Evolutionary conservation across 2,888 invertebrate genomes (phyloP).

Genomic region (Aethes cnicana): DNA sequence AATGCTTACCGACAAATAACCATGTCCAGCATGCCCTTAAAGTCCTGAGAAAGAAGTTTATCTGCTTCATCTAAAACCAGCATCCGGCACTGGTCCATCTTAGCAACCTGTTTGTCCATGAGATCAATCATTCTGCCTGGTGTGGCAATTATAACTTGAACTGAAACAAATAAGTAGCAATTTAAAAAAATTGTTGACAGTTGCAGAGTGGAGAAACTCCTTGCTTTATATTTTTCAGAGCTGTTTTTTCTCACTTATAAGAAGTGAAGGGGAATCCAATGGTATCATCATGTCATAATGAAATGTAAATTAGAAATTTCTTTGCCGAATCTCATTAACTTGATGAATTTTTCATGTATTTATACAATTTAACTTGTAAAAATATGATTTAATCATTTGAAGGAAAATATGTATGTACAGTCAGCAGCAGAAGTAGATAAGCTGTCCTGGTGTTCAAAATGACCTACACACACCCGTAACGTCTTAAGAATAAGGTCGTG

Average conservation of each 20-base stretch:
- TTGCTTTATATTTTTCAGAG: slow-evolving; percentile 13
- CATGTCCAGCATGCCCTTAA: slow-evolving; percentile 99
- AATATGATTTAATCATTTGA: too few species aligned
- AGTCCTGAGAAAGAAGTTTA: slow-evolving; percentile 99
- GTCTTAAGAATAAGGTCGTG: too few species aligned
- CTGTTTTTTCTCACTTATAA: slow-evolving; percentile 23
- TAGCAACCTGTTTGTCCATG: slow-evolving; percentile 98
- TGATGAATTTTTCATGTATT: not conserved
- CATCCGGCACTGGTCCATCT: slow-evolving; percentile 97
- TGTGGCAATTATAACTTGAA: slow-evolving; percentile 99
- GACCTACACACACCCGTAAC: too few species aligned
- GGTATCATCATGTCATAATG: slow-evolving; percentile 27
- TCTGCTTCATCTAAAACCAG: slow-evolving; percentile 99
- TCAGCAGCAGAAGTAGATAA: too few species aligned
- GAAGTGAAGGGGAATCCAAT: slow-evolving; percentile 29
- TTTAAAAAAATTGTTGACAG: slow-evolving; percentile 1
- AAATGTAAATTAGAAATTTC: too few species aligned
- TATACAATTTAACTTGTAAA: too few species aligned
- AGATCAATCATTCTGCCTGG: slow-evolving; percentile 99
- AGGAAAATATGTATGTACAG: too few species aligned
- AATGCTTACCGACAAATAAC: slow-evolving; percentile 87
- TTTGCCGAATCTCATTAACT: too few species aligned
- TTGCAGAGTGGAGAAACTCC: too few species aligned
- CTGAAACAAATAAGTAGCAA: slow-evolving; percentile 72
- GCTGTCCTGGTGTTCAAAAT: too few species aligned